Base-by-base conservation (phyloP, 1,140 invertebrate species). In the Bombus confusus region DNA sequence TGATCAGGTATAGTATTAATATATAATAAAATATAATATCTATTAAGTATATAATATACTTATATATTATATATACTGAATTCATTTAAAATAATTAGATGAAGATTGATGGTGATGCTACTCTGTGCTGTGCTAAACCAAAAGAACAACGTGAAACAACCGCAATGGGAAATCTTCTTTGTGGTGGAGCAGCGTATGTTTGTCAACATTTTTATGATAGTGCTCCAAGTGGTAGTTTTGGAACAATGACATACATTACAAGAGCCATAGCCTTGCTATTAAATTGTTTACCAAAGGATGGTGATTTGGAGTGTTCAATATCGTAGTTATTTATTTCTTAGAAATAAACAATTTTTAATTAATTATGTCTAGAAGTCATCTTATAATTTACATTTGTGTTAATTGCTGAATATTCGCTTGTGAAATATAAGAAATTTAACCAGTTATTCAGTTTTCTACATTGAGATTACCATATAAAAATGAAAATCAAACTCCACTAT, bases 201-300 rank as follows among this genome's bases (percentile, higher is more conserved):
- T 99, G 99, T 95, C 98, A 98, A 95, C 98, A 99, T 95, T 98
- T 99, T 92, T 99, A 99, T 94, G 99, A 99, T 94, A 98, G 97
- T 94, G 99, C 99, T 34, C 99, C 99, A 10, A 99, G 98, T 94
- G 99, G 99, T 68, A 97, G 97, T 92, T 99, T 97, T 95, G 99
- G 99, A 80, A 99, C 99, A 31, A 99, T 99, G 98, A 99, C 98
- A 1, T 99, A 99, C 92, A 96, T 99, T 91, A 98, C 98, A 47
- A 96, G 98, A 91, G 98, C 98, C 1, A 96, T 98, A 28, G 97
- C 97, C 66, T 95, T 96, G 0, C 96, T 97, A 34, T 95, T 98
- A 43, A 97, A 98, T 91, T 97, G 97, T 92, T 95, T 98, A 89
- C 98, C 97, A 5, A 96, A 96, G 90, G 96, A 97, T 87, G 96